Base-by-base conservation (phyloP, 1,140 invertebrate species). In the Trichonephila inaurata region DNA sequence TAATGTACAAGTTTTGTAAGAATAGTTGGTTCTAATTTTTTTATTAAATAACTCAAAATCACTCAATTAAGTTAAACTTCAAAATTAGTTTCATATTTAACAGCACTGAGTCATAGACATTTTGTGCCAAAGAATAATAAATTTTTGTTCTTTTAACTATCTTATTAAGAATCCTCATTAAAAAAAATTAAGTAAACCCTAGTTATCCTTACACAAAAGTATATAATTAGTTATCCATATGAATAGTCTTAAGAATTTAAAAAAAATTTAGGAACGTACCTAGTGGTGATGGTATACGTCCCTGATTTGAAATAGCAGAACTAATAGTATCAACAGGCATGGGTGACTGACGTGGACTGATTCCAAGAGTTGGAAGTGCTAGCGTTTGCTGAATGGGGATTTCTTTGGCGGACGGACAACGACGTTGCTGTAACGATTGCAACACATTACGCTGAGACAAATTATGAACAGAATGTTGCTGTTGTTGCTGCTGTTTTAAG, bases 401-500 rank as follows among this genome's bases (percentile, higher is more conserved):
- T 28, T 94, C 93, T 94, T 94, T 89, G 44, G 93, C 40, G 87
- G 93, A 94, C 81, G 93, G 87, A 85, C 87, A 86, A 19, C 88
- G 60, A 18, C 88, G 87, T n/a, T 90, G 93, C 51, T 58, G 72
- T 21, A 92, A 60, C 6, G 90, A 21, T 19, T 92, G 92, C 1
- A 94, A 61, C 1, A 93, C 33, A 94, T 85, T 90, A 44, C 88
- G 44, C 51, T 85, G 91, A 24, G 83, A 51, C 28, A 93, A n/a
- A 7, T 61, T 62, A n/a, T 60, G 77, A 19, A 97, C 95, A 33
- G 98, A 96, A 14, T 77, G 69, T 12, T 77, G 66, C 66, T 69
- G 66, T 24, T 69, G 69, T 95, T 98, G 97, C 94, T 97, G 97
- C 40, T 96, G 96, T 1, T 97, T 97, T n/a, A 98, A 97, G 87